Conservation (phyloP, 2,797 vertebrate species). For the Myotis planiceps region DNA sequence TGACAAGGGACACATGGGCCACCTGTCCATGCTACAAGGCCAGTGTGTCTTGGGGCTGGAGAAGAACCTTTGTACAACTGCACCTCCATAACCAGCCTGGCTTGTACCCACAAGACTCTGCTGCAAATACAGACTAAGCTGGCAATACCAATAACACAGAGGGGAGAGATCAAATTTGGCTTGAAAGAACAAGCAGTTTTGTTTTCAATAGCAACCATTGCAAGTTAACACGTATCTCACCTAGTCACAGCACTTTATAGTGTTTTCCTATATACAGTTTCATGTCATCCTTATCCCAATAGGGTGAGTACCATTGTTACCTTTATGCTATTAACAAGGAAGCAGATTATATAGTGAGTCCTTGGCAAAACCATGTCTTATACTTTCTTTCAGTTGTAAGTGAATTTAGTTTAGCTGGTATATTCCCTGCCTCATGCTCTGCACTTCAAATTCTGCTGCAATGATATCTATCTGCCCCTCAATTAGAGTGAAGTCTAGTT, state of each 20-base stretch:
- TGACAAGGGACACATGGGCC: slow-evolving; percentile 81
- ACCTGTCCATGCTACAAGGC: slow-evolving; percentile 78
- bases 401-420: not conserved
- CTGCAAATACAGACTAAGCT: slow-evolving; percentile 61
- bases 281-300: not conserved
- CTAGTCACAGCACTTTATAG: not conserved
- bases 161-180: slow-evolving; percentile 68
- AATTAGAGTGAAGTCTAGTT: not conserved
- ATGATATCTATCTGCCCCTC: not conserved
- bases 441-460: not conserved
- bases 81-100: slow-evolving; percentile 60
- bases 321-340: not conserved
- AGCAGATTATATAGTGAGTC: not conserved
- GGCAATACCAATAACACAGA: slow-evolving; percentile 60
- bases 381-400: not conserved
- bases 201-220: slow-evolving; percentile 64
- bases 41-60: slow-evolving; percentile 76
- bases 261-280: not conserved
- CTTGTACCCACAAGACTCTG: slow-evolving; percentile 59
- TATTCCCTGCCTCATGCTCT: not conserved
- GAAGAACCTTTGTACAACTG: slow-evolving; percentile 71
- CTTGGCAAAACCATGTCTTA: not conserved
- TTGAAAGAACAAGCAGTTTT: slow-evolving; percentile 72
- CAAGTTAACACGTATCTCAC: not conserved
- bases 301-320: not conserved